Evolutionary conservation across 2,113 vertebrate species (phyloP).

Genomic region (Pteropus alecto): DNA sequence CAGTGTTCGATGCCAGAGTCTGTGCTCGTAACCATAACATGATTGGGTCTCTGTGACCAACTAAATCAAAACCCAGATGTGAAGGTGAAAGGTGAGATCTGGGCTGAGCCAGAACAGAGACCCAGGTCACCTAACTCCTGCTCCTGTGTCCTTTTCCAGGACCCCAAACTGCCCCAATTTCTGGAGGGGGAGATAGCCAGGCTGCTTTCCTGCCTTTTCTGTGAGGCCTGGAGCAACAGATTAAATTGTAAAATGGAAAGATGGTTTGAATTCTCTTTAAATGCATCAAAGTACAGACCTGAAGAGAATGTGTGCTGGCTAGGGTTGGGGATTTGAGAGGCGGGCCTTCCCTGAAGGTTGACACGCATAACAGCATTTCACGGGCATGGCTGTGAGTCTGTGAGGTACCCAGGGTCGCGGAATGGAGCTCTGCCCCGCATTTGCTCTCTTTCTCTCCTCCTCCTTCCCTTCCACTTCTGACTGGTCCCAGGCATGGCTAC

Average conservation of each 20-base stretch:
- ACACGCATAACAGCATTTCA: conserved; percentile 51
- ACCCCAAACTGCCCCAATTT: not conserved
- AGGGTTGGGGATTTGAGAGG: not conserved
- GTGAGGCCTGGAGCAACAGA: not conserved
- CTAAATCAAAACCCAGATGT: not conserved
- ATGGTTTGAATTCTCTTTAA: conserved; percentile 65
- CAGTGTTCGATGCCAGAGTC: not conserved
- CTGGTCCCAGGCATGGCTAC: not conserved
- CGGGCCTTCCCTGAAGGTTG: not conserved
- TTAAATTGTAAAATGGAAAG: conserved; percentile 49
- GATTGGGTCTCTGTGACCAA: not conserved
- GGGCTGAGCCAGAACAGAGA: not conserved
- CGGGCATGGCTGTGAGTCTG: not conserved
- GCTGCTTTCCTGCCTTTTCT: not conserved
- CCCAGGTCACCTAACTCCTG: not conserved
- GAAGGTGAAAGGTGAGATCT: not conserved
- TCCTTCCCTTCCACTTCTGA: not conserved
- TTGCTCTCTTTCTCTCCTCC: not conserved
- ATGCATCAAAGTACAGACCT: conserved; percentile 50
- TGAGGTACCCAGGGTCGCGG: not conserved
- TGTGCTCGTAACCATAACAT: not conserved
- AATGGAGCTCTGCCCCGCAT: not conserved
- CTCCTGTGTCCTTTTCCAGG: not conserved
- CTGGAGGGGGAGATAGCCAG: not conserved
- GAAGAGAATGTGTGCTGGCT: conserved; percentile 9